Base-by-base conservation (phyloP, 2,888 invertebrate species). In the Eutolmus rufibarbis region DNA sequence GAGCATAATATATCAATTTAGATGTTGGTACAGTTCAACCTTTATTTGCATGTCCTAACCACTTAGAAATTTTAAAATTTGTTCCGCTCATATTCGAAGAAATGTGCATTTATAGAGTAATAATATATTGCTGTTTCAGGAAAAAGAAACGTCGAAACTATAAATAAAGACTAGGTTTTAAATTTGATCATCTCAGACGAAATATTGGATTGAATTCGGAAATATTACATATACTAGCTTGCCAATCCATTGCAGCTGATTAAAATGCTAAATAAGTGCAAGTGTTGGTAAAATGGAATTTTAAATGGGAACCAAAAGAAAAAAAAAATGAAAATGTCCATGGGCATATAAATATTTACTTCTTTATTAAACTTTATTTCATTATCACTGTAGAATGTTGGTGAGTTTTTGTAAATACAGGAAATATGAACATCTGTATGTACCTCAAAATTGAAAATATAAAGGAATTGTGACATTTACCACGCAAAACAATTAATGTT, bases 141-240 rank as follows among this genome's bases (percentile, higher is more conserved):
- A 86, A 86, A 66, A 86, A 86, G 57, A 86, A 86, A 57, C 76
- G 78, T 28, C 76, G 86, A 57, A 86, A 56, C 78, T 86, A 86
- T 78, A 57, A 86, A 19, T 86, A 86, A 77, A 77, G 28, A 12
- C 23, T 66, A 66, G 66, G 28, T 40, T 28, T 81, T 81, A 46
- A 81, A 81, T 81, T 66, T 66, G 66, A 66, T 66, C 66, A 66
- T 66, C 66, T 66, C 66, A 12, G 66, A 66, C 66, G 66, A 66
- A 23, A 66, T 66, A 66, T 66, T 66, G 66, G 66, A 66, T 66
- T 66, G 28, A 66, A 23, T 66, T 66, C 66, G 66, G 66, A 66
- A 66, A 12, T 66, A 66, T 66, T 66, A 19, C 66, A 66, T 66
- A 66, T 12, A 28, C 66, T 66, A 66, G 28, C 66, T 66, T 66